Evolutionary conservation across 1,140 invertebrate genomes (phyloP).

Genomic region (Drosophila erecta): DNA sequence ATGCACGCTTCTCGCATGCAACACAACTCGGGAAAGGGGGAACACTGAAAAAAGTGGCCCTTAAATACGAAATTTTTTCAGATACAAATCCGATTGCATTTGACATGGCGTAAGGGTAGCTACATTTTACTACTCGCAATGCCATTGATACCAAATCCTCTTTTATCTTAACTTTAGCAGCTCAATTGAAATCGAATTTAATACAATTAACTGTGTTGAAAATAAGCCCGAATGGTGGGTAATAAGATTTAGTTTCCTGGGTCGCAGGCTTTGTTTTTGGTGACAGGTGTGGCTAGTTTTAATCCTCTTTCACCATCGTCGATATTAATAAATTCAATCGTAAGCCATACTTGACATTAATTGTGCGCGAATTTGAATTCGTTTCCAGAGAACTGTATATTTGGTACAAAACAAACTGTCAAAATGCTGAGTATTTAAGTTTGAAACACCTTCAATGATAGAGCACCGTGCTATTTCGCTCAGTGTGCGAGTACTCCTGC

Average conservation of each 20-base stretch:
- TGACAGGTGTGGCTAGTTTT: background rate
- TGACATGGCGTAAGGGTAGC: no score
- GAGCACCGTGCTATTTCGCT: background rate
- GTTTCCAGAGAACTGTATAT: background rate
- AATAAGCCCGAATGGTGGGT: background rate
- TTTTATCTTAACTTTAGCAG: no score
- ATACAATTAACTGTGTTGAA: background rate
- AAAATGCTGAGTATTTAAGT: no score
- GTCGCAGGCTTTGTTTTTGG: background rate
- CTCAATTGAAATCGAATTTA: background rate
- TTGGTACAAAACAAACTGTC: no score
- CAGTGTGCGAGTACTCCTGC: slow-evolving; percentile 57
- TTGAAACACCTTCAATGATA: no score
- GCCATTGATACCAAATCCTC: no score
- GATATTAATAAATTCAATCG: background rate
- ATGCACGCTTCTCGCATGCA: slow-evolving; percentile 51
- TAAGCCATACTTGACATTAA: background rate
- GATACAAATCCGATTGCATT: background rate
- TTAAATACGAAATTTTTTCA: no score
- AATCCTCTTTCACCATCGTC: background rate
- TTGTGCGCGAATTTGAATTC: background rate
- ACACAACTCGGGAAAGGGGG: slow-evolving; percentile 13
- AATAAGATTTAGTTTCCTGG: background rate
- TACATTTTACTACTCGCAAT: no score
- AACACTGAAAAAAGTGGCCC: background rate